These are phyloP conservation scores for Andricus grossulariae DNA, from an alignment of 1,140 invertebrate genomes.

Conservation along the genomic window DNA sequence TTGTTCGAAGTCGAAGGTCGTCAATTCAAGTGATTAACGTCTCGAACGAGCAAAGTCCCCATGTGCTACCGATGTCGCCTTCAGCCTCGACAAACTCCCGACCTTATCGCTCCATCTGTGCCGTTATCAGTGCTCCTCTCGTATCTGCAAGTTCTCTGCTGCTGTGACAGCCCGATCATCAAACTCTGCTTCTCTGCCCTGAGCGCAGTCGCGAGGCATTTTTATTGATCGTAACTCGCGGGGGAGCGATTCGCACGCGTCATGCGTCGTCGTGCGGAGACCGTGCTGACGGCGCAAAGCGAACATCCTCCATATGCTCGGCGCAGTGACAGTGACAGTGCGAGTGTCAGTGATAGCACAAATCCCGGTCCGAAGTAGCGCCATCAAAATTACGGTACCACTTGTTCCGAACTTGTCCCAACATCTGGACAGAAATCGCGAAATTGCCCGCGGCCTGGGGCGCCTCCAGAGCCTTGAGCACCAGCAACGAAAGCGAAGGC, in stretches of 20 bases:
- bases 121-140: too few relatives aligned
- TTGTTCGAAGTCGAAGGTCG: too few relatives aligned
- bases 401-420: neutral
- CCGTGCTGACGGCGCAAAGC: neutral
- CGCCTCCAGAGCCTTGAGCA: neutral
- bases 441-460: neutral
- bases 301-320: conserved; percentile 1
- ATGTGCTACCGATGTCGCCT: too few relatives aligned
- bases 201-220: neutral
- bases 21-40: too few relatives aligned
- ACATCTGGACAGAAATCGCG: neutral
- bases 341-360: conserved; percentile 11
- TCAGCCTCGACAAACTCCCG: too few relatives aligned
- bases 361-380: neutral
- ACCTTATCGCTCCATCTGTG: too few relatives aligned
- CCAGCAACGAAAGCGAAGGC: neutral
- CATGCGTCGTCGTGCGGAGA: conserved; percentile 5
- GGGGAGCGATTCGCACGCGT: neutral
- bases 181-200: neutral
- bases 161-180: too few relatives aligned
- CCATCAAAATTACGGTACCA: too few relatives aligned
- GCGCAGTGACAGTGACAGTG: neutral
- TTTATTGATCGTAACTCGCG: conserved; percentile 4
- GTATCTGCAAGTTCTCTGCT: too few relatives aligned
- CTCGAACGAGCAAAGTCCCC: too few relatives aligned